phyloP scores from a whole-genome alignment of 2,888 invertebrate species.

The Pelosia muscerda region DNA sequence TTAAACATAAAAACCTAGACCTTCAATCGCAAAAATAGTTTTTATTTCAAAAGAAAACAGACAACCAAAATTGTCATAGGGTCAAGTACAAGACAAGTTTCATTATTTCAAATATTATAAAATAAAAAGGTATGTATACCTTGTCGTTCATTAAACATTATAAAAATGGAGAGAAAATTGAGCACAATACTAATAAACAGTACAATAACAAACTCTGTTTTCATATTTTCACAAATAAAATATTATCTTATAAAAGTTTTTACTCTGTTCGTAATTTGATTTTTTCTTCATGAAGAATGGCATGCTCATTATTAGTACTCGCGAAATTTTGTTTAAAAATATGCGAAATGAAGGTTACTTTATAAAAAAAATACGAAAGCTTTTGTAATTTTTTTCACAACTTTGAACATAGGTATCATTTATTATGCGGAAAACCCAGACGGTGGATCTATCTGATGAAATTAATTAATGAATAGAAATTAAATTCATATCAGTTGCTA shows the following conservation, averaged over 20 bases:
- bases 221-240: conserved; percentile 7
- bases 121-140: background rate
- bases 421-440: background rate
- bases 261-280: background rate
- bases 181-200: background rate
- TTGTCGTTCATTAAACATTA: background rate
- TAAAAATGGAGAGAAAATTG: background rate
- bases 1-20: background rate
- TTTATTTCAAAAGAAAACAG: background rate
- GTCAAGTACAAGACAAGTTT: too few relatives aligned
- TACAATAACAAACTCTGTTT: background rate
- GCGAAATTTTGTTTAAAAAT: background rate
- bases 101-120: too few relatives aligned
- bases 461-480: too few relatives aligned
- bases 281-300: conserved; percentile 1
- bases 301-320: conserved; percentile 1
- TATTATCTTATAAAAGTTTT: background rate
- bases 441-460: too few relatives aligned
- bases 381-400: background rate
- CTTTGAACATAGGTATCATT: background rate
- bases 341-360: background rate
- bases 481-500: too few relatives aligned
- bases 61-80: too few relatives aligned
- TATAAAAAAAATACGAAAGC: background rate
- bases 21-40: background rate